Percentiles rank a stretch among this genome's conserved stretches.
phyloP scores from a whole-genome alignment of 2,888 invertebrate species.

The Eueremaeus valkanovi region DNA sequence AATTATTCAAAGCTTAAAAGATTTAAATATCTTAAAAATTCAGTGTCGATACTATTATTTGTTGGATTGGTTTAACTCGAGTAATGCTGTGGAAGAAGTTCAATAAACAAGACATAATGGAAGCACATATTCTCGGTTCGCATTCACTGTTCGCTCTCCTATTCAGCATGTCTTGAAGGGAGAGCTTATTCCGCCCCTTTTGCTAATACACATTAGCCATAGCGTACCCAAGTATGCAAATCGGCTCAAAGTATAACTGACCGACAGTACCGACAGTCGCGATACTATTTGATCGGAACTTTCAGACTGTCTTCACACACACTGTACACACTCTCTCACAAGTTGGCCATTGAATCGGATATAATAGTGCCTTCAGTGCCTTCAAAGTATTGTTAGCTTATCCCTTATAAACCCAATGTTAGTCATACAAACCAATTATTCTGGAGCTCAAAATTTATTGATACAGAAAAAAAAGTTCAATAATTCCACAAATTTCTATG shows the following conservation, averaged over 20 bases:
- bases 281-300: not conserved
- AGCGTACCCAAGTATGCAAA: conserved; percentile 8
- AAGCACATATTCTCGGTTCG: conserved; percentile 14
- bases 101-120: conserved; percentile 30
- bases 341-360: not conserved
- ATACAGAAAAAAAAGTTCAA: not conserved
- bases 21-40: not conserved
- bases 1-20: conserved; percentile 17
- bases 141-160: conserved; percentile 2
- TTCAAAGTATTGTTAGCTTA: not conserved
- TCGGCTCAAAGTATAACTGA: conserved; percentile 7
- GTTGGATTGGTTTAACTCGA: conserved; percentile 20
- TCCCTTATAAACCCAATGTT: conserved; percentile 28
- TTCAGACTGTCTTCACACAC: conserved; percentile 10
- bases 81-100: conserved; percentile 27
- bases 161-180: conserved; percentile 22
- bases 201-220: conserved; percentile 9
- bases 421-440: conserved; percentile 22
- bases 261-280: conserved; percentile 13
- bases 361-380: conserved; percentile 11
- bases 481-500: not conserved
- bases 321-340: not conserved
- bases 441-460: not conserved
- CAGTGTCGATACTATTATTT: not conserved
- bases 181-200: not conserved